These are phyloP conservation scores for Macquaria ambigua DNA, from an alignment of 2,113 vertebrate genomes.

Conservation along the genomic window DNA sequence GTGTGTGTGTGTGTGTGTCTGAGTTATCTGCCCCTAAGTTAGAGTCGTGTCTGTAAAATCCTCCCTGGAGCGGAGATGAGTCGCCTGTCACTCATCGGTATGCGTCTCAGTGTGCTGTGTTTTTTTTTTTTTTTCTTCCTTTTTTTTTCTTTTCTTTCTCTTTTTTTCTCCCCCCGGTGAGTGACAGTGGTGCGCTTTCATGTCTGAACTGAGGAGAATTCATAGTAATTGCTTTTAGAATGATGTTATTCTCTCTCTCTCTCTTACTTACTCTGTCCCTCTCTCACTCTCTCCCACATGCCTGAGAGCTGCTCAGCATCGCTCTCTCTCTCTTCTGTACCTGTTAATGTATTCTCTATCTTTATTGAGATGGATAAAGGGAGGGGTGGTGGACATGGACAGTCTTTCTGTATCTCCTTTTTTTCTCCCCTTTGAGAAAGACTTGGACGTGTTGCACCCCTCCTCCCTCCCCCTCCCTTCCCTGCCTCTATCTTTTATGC, in stretches of 20 bases:
- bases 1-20: conserved; percentile 30
- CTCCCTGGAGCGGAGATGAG: conserved; percentile 81
- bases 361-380: conserved; percentile 68
- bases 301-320: conserved; percentile 39
- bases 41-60: conserved; percentile 82
- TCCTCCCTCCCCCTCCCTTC: not conserved
- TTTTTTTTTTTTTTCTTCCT: conserved; percentile 55
- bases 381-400: conserved; percentile 55
- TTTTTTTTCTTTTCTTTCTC: conserved; percentile 53
- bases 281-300: conserved; percentile 43
- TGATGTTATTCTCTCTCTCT: conserved; percentile 77
- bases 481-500: conserved; percentile 59
- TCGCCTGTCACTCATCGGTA: conserved; percentile 82
- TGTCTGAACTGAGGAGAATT: conserved; percentile 87
- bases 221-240: conserved; percentile 87
- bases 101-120: conserved; percentile 74
- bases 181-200: conserved; percentile 84
- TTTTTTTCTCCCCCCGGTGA: conserved; percentile 59
- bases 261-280: conserved; percentile 39
- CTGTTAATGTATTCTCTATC: conserved; percentile 69
- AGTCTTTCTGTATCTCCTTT: conserved; percentile 34
- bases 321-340: conserved; percentile 37
- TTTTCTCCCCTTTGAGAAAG: conserved; percentile 50
- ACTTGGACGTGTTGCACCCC: conserved; percentile 52
- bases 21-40: conserved; percentile 80